A percentile compares a stretch with the other conserved stretches of the same genome.
Evolutionary conservation across 2,888 invertebrate genomes (phyloP).

Genomic region (Omphaloscelis lunosa): DNA sequence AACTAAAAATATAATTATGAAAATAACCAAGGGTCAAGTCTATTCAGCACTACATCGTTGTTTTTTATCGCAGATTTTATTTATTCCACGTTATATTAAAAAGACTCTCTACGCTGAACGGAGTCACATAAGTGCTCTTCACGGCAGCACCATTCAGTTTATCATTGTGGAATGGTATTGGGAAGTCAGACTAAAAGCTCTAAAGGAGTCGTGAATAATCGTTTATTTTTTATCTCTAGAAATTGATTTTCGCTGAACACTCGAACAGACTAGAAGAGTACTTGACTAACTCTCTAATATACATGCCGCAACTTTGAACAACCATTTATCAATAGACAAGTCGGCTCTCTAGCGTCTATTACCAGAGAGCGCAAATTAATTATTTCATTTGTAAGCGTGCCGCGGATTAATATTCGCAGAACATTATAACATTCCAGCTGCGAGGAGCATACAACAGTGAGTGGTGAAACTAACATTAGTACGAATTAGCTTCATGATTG

Average conservation of each 20-base stretch:
- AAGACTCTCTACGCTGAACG: constrained; percentile 59
- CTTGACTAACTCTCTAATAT: constrained; percentile 21
- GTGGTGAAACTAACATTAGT: constrained; percentile 34
- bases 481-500: constrained; percentile 50
- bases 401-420: constrained; percentile 40
- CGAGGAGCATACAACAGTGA: constrained; percentile 10
- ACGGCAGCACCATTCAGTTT: constrained; percentile 68
- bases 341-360: constrained; percentile 12
- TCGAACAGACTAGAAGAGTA: constrained; percentile 31
- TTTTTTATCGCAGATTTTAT: constrained; percentile 45
- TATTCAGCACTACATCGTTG: constrained; percentile 27
- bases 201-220: constrained; percentile 64
- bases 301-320: constrained; percentile 27
- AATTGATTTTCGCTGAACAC: constrained; percentile 57
- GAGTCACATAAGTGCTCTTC: constrained; percentile 69
- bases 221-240: constrained; percentile 68
- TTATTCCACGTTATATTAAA: constrained; percentile 55
- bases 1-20: constrained; percentile 11
- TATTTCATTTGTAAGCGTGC: constrained; percentile 37
- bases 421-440: constrained; percentile 24
- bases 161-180: constrained; percentile 68
- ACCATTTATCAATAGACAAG: constrained; percentile 41
- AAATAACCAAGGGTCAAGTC: constrained; percentile 8
- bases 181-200: constrained; percentile 73
- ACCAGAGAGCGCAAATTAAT: constrained; percentile 26